Conservation (phyloP, 2,113 vertebrate species). For the Dipodomys merriami region DNA sequence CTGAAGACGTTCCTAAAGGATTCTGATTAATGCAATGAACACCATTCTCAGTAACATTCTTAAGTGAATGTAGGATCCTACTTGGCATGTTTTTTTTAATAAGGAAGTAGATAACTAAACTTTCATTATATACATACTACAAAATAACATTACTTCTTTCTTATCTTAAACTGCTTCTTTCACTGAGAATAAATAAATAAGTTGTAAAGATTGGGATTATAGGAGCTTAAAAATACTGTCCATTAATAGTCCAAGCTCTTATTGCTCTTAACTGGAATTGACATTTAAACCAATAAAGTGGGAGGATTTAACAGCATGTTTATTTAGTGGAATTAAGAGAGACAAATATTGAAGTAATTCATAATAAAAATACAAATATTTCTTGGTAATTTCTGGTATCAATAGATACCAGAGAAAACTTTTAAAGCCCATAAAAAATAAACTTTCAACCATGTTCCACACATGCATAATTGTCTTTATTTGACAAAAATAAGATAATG, state of each 20-base stretch:
- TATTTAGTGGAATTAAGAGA: background rate
- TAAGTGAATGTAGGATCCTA: background rate
- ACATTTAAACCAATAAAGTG: conserved; percentile 1
- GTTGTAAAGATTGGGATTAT: background rate
- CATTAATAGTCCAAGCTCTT: background rate
- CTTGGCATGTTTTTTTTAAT: background rate
- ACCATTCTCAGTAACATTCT: background rate
- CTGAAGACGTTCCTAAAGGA: background rate
- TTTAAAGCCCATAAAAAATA: background rate
- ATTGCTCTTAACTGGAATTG: background rate
- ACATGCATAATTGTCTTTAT: background rate
- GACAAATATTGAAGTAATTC: background rate
- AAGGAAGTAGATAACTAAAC: background rate
- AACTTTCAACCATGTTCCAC: background rate
- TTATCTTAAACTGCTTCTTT: conserved; percentile 26
- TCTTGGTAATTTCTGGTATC: background rate
- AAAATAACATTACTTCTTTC: background rate
- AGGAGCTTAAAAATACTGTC: conserved; percentile 2
- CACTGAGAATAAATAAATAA: conserved; percentile 5
- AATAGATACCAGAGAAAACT: background rate
- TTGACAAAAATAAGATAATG: background rate
- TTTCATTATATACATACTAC: background rate
- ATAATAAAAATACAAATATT: background rate
- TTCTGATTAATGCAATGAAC: background rate
- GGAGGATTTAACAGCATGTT: background rate